Conservation (phyloP, 2,888 invertebrate genomes). For the Chymomyza procnemis region DNA sequence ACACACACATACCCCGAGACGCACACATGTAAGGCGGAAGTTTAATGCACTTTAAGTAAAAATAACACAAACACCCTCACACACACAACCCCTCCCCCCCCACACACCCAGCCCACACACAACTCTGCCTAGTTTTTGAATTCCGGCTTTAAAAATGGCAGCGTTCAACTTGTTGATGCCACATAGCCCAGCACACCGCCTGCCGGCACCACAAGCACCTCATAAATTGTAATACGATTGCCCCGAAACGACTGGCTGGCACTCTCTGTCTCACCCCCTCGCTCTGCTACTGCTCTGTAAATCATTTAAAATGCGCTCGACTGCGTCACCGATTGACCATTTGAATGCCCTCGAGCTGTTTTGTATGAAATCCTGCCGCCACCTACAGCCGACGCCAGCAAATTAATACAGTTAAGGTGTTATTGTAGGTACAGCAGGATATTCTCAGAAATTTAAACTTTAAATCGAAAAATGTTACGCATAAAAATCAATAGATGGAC, state of each 20-base stretch:
- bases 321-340: constrained; percentile 20
- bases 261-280: too few species aligned
- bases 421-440: background rate
- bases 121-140: background rate
- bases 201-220: background rate
- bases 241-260: background rate
- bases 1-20: background rate
- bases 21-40: constrained; percentile 14
- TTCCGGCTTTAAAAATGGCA: background rate
- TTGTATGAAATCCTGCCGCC: constrained; percentile 8
- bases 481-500: too few species aligned
- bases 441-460: background rate
- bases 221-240: background rate
- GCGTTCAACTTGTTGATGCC: constrained; percentile 23
- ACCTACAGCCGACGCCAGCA: background rate
- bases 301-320: constrained; percentile 18
- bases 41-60: constrained; percentile 34
- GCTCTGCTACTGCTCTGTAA: background rate
- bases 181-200: too few species aligned
- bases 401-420: background rate
- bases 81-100: background rate
- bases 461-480: too few species aligned
- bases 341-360: constrained; percentile 16
- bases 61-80: background rate
- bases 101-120: background rate